Percentiles rank a stretch among this genome's conserved stretches.
Evolutionary conservation across 2,888 invertebrate species (phyloP).

Genomic region (Microplitis manilae): DNA sequence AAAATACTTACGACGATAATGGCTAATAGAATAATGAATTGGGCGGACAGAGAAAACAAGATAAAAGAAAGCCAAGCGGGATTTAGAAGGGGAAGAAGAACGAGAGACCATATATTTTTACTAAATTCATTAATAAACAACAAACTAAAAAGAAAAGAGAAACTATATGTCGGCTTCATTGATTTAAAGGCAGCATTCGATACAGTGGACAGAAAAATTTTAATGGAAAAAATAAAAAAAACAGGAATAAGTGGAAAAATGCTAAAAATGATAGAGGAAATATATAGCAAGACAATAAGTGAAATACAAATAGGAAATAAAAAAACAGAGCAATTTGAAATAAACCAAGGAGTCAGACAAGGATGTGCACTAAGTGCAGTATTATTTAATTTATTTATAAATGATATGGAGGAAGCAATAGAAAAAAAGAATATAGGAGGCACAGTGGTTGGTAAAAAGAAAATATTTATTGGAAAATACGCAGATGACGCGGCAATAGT

Average conservation of each 20-base stretch:
- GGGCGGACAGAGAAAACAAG: neutral
- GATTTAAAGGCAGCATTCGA: too few species aligned
- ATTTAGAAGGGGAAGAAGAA: neutral
- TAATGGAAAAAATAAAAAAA: neutral
- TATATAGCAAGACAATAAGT: neutral
- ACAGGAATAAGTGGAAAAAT: neutral
- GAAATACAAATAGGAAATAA: neutral
- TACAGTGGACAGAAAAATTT: neutral
- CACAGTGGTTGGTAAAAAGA: too few species aligned
- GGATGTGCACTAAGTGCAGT: neutral
- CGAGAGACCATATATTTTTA: neutral
- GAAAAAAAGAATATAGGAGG: too few species aligned
- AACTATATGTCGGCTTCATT: too few species aligned
- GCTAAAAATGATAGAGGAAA: neutral
- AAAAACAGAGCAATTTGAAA: neutral
- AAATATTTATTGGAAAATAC: too few species aligned
- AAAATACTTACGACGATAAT: neutral
- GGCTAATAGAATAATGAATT: neutral
- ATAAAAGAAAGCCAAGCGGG: neutral
- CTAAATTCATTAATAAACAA: neutral
- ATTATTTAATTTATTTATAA: neutral
- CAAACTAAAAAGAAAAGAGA: too few species aligned
- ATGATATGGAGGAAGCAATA: slow-evolving; percentile 20
- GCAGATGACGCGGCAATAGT: too few species aligned
- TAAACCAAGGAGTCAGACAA: neutral